These are phyloP conservation scores for Xiphophorus hellerii DNA, from an alignment of 2,113 vertebrate genomes.

Conservation along the genomic window DNA sequence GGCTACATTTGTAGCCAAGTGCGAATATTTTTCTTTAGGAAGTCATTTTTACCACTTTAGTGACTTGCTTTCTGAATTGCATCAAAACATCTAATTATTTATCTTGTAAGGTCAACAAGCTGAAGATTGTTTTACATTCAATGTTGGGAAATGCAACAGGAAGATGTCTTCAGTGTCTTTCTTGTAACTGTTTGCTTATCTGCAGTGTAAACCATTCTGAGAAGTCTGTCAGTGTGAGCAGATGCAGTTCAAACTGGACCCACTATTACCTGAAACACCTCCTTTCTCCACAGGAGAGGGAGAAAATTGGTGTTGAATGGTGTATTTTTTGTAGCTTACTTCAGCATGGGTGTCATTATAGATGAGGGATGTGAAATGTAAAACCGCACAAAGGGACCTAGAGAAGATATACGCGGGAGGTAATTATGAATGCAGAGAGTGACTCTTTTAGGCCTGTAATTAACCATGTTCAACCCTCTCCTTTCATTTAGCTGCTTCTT, in stretches of 20 bases:
- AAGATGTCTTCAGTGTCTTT: constrained; percentile 2
- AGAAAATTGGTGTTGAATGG: constrained; percentile 33
- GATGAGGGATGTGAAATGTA: constrained; percentile 20
- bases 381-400: constrained; percentile 44
- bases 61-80: not conserved
- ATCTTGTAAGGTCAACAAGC: constrained; percentile 16
- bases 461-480: constrained; percentile 41
- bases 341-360: constrained; percentile 44
- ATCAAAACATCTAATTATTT: not conserved
- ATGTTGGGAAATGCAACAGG: not conserved
- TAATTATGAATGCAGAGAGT: constrained; percentile 59
- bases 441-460: constrained; percentile 55
- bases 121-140: constrained; percentile 5
- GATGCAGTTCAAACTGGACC: constrained; percentile 23
- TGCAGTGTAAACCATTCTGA: not conserved
- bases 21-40: not conserved
- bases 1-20: too few species aligned
- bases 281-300: constrained; percentile 31
- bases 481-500: constrained; percentile 21
- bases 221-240: not conserved
- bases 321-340: constrained; percentile 36
- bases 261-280: constrained; percentile 40
- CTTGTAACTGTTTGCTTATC: constrained; percentile 8
- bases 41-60: not conserved
- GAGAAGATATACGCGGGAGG: constrained; percentile 34